phyloP scores from a whole-genome alignment of 1,140 invertebrate species.

The Musca vetustissima region DNA sequence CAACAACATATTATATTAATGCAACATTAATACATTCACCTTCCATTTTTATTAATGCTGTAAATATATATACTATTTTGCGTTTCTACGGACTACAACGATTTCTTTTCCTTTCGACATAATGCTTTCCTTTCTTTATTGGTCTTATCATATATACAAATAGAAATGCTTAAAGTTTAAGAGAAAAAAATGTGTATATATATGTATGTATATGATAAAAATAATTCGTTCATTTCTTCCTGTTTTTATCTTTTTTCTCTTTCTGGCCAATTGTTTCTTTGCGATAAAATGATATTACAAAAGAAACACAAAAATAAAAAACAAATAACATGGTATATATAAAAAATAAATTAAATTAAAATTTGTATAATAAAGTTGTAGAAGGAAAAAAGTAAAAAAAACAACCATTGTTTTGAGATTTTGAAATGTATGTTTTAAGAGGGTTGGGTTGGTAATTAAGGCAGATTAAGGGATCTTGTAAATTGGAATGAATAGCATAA shows the following conservation, averaged over 20 bases:
- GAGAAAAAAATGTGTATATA: neutral
- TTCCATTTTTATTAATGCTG: too few relatives aligned
- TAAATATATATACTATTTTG: conserved; percentile 8
- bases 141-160: conserved; percentile 20
- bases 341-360: neutral
- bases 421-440: too few relatives aligned
- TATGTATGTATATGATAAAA: neutral
- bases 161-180: conserved; percentile 15
- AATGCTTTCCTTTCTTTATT: neutral
- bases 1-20: too few relatives aligned
- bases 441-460: too few relatives aligned
- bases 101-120: neutral
- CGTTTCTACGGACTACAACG: conserved; percentile 11
- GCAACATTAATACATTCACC: too few relatives aligned
- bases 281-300: neutral
- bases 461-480: too few relatives aligned
- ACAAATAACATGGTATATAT: neutral
- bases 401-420: too few relatives aligned
- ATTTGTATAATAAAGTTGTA: neutral
- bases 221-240: neutral
- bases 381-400: too few relatives aligned
- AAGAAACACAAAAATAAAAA: neutral
- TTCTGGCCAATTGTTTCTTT: too few relatives aligned
- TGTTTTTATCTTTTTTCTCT: too few relatives aligned
- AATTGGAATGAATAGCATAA: too few relatives aligned